Evolutionary conservation across 2,113 vertebrate species (phyloP).

Genomic region (Chaetops frenatus): DNA sequence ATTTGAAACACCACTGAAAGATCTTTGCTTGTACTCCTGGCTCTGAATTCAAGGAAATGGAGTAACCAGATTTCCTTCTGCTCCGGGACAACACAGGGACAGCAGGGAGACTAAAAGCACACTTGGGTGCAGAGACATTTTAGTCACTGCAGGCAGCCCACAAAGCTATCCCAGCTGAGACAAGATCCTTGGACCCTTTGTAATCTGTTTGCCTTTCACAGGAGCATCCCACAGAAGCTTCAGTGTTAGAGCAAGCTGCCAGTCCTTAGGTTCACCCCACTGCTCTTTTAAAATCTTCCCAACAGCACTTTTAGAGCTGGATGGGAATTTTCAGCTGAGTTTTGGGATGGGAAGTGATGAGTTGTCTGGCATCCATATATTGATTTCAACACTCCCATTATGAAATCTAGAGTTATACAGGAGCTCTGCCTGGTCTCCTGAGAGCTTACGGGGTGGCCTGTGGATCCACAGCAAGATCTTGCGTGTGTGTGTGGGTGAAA

Average conservation of each 20-base stretch:
- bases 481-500: not conserved
- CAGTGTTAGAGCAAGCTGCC: not conserved
- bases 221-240: not conserved
- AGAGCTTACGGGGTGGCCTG: conserved; percentile 48
- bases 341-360: conserved; percentile 19
- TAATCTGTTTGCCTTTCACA: not conserved
- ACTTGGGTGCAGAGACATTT: not conserved
- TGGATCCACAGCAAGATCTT: not conserved
- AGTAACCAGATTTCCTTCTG: not conserved
- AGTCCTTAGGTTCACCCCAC: not conserved
- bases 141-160: not conserved
- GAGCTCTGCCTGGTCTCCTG: not conserved
- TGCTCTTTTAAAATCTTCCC: not conserved
- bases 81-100: accelerated
- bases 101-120: not conserved
- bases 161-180: not conserved
- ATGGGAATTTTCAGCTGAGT: not conserved
- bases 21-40: not conserved
- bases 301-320: not conserved
- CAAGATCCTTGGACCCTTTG: not conserved
- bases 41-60: not conserved
- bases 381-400: conserved; percentile 26
- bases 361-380: conserved; percentile 10
- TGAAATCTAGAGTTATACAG: conserved; percentile 10
- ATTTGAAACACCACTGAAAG: not conserved